Evolutionary conservation across 2,113 vertebrate species (phyloP).

Genomic region (Neoarius graeffei): DNA sequence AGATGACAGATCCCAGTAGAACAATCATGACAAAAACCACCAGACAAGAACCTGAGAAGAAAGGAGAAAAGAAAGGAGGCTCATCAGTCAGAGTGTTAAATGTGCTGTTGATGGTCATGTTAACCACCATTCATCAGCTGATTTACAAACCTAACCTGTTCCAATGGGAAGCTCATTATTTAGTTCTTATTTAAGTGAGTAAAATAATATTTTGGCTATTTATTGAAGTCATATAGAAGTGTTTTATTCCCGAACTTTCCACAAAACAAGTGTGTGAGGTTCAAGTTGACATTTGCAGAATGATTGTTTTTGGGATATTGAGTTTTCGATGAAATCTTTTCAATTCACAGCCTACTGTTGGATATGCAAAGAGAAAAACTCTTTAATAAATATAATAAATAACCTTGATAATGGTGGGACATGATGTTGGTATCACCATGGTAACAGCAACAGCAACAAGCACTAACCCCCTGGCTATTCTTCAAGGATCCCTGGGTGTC

Average conservation of each 20-base stretch:
- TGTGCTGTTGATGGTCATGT: not conserved
- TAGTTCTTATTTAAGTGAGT: not conserved
- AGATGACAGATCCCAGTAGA: conserved; percentile 76
- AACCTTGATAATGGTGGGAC: not conserved
- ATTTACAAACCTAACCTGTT: not conserved
- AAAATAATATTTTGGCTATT: not conserved
- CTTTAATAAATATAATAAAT: not conserved
- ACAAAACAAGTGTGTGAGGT: not conserved
- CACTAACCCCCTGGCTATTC: not conserved
- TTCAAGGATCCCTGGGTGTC: too few relatives aligned
- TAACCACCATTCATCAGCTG: not conserved
- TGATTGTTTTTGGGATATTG: not conserved
- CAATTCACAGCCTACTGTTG: not conserved
- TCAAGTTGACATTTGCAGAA: not conserved
- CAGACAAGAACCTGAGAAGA: conserved; percentile 71
- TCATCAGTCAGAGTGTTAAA: conserved; percentile 34
- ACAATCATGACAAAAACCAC: conserved; percentile 77
- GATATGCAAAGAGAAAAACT: not conserved
- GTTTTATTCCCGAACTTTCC: not conserved
- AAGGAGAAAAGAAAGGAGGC: conserved; percentile 20
- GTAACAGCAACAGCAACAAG: not conserved
- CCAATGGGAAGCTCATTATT: not conserved
- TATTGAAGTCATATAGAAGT: not conserved
- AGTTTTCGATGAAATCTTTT: not conserved
- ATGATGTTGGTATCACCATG: not conserved